Conservation (phyloP, 1,140 invertebrate genomes). For the Cherax quadricarinatus region DNA sequence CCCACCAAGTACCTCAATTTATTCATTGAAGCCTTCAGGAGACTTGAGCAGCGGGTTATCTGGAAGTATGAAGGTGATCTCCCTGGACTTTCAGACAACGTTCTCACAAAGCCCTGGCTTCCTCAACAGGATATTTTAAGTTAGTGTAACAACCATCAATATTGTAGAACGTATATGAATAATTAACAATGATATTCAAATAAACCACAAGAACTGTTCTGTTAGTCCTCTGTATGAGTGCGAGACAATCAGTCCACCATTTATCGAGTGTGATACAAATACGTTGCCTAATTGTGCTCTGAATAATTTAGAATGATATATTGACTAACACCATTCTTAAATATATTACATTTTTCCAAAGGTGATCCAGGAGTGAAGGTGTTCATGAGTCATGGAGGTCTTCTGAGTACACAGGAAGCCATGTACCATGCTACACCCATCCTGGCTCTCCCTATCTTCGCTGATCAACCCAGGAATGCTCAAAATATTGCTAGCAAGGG, state of each 20-base stretch:
- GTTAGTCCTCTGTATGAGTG: no score
- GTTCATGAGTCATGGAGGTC: conserved; percentile 41
- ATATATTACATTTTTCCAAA: neutral
- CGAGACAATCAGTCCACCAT: no score
- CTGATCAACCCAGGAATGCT: conserved; percentile 80
- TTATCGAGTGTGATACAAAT: no score
- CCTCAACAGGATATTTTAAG: conserved; percentile 80
- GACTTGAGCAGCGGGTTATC: conserved; percentile 56
- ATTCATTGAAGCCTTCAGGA: conserved; percentile 52
- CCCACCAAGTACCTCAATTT: conserved; percentile 36
- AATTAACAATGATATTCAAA: no score
- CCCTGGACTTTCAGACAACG: conserved; percentile 78
- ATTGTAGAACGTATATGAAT: no score
- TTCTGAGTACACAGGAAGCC: conserved; percentile 83
- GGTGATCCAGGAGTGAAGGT: neutral
- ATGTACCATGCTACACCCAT: conserved; percentile 85
- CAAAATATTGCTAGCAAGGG: neutral
- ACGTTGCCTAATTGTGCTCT: no score
- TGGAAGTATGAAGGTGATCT: conserved; percentile 62
- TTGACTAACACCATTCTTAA: no score
- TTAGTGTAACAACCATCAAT: neutral
- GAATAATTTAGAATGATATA: no score
- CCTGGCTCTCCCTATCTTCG: conserved; percentile 84
- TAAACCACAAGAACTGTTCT: no score
- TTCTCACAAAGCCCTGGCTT: conserved; percentile 82